Base-by-base conservation (phyloP, 2,113 vertebrate species). In the Ibidorhyncha struthersii region DNA sequence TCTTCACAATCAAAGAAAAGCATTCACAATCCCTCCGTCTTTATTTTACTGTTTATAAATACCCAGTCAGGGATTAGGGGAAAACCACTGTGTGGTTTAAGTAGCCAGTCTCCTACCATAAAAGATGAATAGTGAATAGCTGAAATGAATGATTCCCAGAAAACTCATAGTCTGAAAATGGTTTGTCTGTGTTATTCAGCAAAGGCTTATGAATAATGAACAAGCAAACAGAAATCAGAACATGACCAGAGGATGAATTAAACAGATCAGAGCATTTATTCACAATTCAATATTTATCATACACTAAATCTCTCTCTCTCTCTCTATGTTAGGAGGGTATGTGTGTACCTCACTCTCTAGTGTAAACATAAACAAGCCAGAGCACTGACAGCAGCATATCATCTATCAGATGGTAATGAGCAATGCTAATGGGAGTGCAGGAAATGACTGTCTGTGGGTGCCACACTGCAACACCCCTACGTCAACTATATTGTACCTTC, bases 61-160 rank as follows among this genome's bases (percentile, higher is more conserved):
- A 95, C 58, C 70, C 81, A 95, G 91, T 66, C 19, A 93, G 78
- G 70, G 93, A 96, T 73, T 85, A 90, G 29, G 43, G 73, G 34
- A 93, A 97, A 95, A 96, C 94, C 91, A 77, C 89, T 82, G 29
- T 77, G 86, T 91, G 91, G 78, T 94, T 97, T 70, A 89, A 91
- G 93, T 80, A 96, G 93, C 74, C 87, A 88, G 74, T 83, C 87
- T 90, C 72, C 55, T 85, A 66, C 89, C 93, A 93, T 82, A 91
- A 91, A 95, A 82, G 93, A 95, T 96, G 95, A 97, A 97, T 95
- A 97, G 93, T 97, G 95, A 97, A 95, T 97, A 93, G 95, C 78
- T 94, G 70, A 67, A 90, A 72, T 78, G 70, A 95, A 93, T 73
- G 82, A 65, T 91, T 97, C 81, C 66, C 93, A 94, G 89, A 96